Conservation (phyloP, 2,888 invertebrate genomes). For the Tridacna crocea region DNA sequence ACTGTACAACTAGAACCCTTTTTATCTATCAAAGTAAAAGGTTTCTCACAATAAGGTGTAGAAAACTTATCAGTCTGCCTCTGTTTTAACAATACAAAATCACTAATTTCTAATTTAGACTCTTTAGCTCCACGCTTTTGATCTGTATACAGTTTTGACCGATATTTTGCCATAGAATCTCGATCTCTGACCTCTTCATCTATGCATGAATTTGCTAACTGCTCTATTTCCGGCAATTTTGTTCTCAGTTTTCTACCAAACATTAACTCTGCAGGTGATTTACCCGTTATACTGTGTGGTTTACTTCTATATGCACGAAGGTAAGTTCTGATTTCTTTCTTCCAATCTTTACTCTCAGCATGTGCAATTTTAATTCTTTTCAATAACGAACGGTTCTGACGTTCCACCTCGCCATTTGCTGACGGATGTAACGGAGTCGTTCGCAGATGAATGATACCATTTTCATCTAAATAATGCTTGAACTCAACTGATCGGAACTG, state of each 20-base stretch:
- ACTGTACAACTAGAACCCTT: background rate
- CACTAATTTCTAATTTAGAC: constrained; percentile 30
- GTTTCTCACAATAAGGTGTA: background rate
- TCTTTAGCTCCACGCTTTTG: constrained; percentile 26
- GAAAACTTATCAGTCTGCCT: constrained; percentile 5
- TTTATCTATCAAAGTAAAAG: constrained; percentile 2
- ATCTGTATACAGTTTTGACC: constrained; percentile 37
- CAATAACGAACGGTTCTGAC: constrained; percentile 61
- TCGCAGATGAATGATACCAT: constrained; percentile 40
- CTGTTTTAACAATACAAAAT: constrained; percentile 39
- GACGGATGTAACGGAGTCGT: background rate
- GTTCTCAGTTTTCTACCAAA: constrained; percentile 53
- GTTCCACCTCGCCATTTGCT: constrained; percentile 51
- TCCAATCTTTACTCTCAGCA: constrained; percentile 41
- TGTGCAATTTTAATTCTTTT: constrained; percentile 61
- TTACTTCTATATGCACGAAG: constrained; percentile 46
- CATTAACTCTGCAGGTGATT: constrained; percentile 48
- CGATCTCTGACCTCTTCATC: constrained; percentile 41
- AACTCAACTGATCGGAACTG: constrained; percentile 43
- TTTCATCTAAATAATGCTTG: constrained; percentile 17
- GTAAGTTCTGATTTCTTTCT: constrained; percentile 46
- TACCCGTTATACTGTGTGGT: constrained; percentile 55
- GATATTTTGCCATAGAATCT: constrained; percentile 19
- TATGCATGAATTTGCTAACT: background rate
- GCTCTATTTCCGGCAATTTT: constrained; percentile 48